Evolutionary conservation across 1,140 invertebrate genomes (phyloP), one percentile per base, ranked within the genome.

Genomic region (Zaprionus kolodkinae): DNA sequence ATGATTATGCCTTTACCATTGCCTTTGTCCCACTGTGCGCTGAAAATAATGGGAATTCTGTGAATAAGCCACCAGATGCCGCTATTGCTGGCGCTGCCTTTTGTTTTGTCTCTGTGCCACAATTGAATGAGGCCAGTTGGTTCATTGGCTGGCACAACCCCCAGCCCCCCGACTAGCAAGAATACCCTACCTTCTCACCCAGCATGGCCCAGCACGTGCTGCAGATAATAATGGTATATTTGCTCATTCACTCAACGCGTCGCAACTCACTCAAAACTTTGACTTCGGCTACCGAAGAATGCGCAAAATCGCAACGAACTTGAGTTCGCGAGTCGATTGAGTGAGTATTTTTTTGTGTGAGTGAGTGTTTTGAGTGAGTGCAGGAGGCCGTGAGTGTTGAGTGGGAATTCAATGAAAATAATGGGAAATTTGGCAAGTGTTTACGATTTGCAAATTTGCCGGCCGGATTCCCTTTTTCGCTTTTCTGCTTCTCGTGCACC

Each of bases 391-490:
- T 43, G 40, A 45, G n/a, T 45, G 17, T 6, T 50, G 40, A 38
- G 67, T 62, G 57, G 43, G 45, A 62, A n/a, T 36, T 63, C n/a
- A 45, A 15, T 9, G 7, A 25, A 43, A 73, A 68, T 55, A 73
- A 0, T n/a, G 71, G 71, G 64, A 68, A 68, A 68, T 61, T 55
- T 43, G 33, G 27, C 38, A 11, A 11, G 13, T 73, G 71, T 73
- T 73, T 67, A 73, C 60, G 64, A 73, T 60, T 73, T 61, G 65
- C 71, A 54, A 73, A 73, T 55, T 68, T 61, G 71, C 71, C 71
- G 71, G 71, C 68, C 36, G 55, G 38, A 36, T 48, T 62, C 61
- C 21, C 21, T 48, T 45, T 56, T 45, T 21, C 36, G 15, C 10
- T 7, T 21, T 21, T 21, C n/a, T 43, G 38, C 36, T 57, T 15